phyloP scores from a whole-genome alignment of 2,888 invertebrate genomes.

The Spialia ferax region DNA sequence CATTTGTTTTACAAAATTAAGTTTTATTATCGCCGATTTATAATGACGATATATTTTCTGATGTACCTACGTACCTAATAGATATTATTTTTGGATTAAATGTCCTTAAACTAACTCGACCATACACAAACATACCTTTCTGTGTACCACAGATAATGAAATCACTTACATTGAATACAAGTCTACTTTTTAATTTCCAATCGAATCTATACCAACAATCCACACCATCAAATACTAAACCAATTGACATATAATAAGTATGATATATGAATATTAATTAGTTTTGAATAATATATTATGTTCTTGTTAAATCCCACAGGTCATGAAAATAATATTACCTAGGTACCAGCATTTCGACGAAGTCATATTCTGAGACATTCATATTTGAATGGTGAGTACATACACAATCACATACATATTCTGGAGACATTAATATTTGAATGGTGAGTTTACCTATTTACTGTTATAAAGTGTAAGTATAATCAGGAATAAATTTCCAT shows the following conservation, averaged over 20 bases:
- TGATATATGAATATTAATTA: no score
- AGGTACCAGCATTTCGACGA: no score
- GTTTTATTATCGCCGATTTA: background rate
- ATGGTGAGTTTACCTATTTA: no score
- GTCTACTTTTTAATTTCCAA: slow-evolving; percentile 36
- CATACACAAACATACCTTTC: slow-evolving; percentile 26
- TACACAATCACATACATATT: no score
- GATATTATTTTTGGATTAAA: background rate
- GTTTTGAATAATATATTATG: no score
- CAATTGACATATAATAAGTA: slow-evolving; percentile 53
- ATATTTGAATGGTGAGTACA: no score
- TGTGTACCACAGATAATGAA: slow-evolving; percentile 34
- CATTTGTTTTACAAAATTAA: background rate
- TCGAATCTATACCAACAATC: slow-evolving; percentile 23
- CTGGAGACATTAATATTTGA: no score
- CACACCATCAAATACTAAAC: slow-evolving; percentile 22
- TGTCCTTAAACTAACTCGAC: slow-evolving; percentile 24
- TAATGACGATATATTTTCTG: background rate
- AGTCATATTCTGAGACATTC: no score
- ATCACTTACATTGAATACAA: slow-evolving; percentile 24
- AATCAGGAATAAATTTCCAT: background rate
- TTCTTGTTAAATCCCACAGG: no score
- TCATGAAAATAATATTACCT: no score
- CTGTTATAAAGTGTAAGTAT: no score
- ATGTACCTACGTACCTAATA: background rate